A percentile compares a stretch with the other conserved stretches of the same genome.
Evolutionary conservation across 2,888 invertebrate genomes (phyloP).

Genomic region (Tholera decimalis): DNA sequence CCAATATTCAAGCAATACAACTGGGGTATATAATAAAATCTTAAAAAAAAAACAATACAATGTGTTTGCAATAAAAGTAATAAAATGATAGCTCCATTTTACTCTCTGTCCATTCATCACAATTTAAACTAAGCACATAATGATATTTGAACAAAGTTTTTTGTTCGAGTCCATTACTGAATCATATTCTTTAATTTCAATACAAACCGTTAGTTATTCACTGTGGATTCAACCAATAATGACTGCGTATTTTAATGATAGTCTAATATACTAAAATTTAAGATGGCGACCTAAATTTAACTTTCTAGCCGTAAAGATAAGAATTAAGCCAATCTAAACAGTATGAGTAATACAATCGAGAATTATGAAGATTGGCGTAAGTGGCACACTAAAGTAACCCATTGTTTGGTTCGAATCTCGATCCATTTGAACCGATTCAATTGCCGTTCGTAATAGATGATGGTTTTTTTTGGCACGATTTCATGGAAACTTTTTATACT

Average conservation of each 20-base stretch:
- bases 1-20: neutral
- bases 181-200: conserved; percentile 34
- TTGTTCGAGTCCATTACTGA: conserved; percentile 4
- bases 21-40: neutral
- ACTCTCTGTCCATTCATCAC: conserved; percentile 19
- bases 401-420: conserved; percentile 59
- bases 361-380: conserved; percentile 82
- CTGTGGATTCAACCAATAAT: conserved; percentile 38
- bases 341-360: conserved; percentile 71
- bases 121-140: conserved; percentile 18
- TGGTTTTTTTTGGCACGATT: conserved; percentile 18
- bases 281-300: conserved; percentile 61
- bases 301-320: conserved; percentile 78
- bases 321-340: conserved; percentile 80
- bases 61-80: neutral
- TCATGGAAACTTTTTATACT: neutral
- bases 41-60: neutral
- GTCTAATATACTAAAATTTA: conserved; percentile 41
- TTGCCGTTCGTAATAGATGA: conserved; percentile 7
- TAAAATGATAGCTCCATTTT: neutral
- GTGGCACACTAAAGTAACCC: conserved; percentile 70
- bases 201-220: conserved; percentile 38
- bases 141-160: conserved; percentile 30
- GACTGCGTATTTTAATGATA: conserved; percentile 45
- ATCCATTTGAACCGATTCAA: conserved; percentile 48